phyloP scores from a whole-genome alignment of 2,888 invertebrate species.

The Meghimatium bilineatum region DNA sequence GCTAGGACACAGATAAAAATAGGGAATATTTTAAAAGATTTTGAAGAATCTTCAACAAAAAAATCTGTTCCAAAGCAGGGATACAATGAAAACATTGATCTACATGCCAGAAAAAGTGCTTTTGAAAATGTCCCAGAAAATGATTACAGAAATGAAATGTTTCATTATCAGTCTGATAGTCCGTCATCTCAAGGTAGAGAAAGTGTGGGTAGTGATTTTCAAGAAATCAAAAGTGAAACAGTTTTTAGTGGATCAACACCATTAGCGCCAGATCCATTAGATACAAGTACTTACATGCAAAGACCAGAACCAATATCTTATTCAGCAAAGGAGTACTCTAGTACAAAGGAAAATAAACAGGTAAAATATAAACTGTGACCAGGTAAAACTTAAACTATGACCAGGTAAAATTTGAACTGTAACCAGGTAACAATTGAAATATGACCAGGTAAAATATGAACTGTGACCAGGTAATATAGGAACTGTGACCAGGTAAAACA shows the following conservation, averaged over 20 bases:
- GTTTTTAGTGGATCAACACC: background rate
- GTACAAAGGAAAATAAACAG: background rate
- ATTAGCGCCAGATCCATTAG: background rate
- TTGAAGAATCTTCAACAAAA: conserved; percentile 54
- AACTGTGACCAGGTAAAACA: too few relatives aligned
- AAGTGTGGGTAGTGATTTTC: background rate
- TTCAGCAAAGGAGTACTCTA: background rate
- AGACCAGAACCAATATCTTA: background rate
- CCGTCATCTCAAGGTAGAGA: background rate
- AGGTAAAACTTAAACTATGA: too few relatives aligned
- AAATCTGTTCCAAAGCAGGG: conserved; percentile 39
- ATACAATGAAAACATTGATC: conserved; percentile 42
- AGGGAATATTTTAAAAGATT: conserved; percentile 56
- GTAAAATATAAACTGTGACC: background rate
- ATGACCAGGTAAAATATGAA: background rate
- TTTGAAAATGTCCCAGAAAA: conserved; percentile 24
- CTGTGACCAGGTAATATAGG: too few relatives aligned
- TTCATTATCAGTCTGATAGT: background rate
- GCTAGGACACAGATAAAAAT: conserved; percentile 54
- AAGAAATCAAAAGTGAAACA: background rate
- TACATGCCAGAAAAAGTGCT: conserved; percentile 31
- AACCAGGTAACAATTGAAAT: too few relatives aligned
- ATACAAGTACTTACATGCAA: background rate
- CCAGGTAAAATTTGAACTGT: too few relatives aligned
- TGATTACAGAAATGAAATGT: background rate